Percentiles rank a stretch among this genome's conserved stretches.
phyloP scores from a whole-genome alignment of 2,888 invertebrate species.

The Drepana falcataria region DNA sequence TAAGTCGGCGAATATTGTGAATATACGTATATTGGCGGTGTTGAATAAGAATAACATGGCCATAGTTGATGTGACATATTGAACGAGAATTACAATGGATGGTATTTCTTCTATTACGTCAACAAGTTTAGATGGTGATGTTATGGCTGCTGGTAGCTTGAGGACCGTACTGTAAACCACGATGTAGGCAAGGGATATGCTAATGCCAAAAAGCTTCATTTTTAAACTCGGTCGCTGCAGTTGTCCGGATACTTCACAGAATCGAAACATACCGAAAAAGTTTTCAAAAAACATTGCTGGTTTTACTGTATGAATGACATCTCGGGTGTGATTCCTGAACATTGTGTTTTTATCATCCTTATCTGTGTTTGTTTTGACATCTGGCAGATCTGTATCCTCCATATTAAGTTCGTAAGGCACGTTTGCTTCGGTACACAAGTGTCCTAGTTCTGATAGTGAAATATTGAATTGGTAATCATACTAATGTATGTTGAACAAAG shows the following conservation, averaged over 20 bases:
- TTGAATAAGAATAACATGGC: constrained; percentile 28
- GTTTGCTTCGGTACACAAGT: background rate
- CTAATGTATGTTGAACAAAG: constrained; percentile 14
- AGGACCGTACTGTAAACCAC: constrained; percentile 15
- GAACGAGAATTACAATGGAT: constrained; percentile 27
- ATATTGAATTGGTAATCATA: constrained; percentile 4
- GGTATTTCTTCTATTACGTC: constrained; percentile 29
- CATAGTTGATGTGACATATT: constrained; percentile 30
- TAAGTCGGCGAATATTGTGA: constrained; percentile 29
- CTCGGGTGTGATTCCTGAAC: constrained; percentile 12
- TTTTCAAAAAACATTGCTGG: constrained; percentile 32
- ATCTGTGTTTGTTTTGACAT: constrained; percentile 7
- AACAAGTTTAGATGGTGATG: constrained; percentile 15
- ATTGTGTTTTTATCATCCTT: constrained; percentile 4
- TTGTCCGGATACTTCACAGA: constrained; percentile 22
- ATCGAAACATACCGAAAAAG: constrained; percentile 42
- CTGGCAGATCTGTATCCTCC: background rate
- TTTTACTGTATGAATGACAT: constrained; percentile 23
- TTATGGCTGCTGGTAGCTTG: constrained; percentile 12
- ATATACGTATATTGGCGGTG: constrained; percentile 27
- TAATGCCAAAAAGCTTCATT: constrained; percentile 30
- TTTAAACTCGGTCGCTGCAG: constrained; percentile 22
- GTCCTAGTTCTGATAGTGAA: background rate
- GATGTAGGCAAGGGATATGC: constrained; percentile 16
- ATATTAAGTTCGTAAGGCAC: background rate